Percentiles rank a stretch among this genome's conserved stretches.
These are phyloP conservation scores for Seriola rivoliana DNA, from an alignment of 2,113 vertebrate genomes.

Conservation along the genomic window DNA sequence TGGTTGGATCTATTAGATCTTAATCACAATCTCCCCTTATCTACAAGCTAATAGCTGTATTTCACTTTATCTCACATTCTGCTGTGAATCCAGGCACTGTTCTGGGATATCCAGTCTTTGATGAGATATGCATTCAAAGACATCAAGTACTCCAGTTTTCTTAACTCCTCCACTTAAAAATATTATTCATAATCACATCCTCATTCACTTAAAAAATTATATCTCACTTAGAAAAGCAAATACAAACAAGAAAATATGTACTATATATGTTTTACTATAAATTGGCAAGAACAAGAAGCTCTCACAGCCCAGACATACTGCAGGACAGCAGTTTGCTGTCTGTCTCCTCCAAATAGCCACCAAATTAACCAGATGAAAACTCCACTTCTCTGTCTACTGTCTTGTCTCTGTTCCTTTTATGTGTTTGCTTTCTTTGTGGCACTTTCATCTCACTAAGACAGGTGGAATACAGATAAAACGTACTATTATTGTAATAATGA, in stretches of 20 bases:
- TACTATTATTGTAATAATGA: too few species aligned
- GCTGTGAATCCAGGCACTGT: background rate
- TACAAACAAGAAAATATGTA: background rate
- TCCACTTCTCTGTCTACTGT: background rate
- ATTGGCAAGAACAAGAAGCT: too few species aligned
- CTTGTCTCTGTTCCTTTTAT: background rate
- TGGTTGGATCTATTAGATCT: background rate
- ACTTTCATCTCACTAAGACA: background rate
- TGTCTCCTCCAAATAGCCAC: background rate
- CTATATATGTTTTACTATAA: too few species aligned
- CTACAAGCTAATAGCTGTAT: constrained; percentile 21
- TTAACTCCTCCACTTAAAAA: background rate
- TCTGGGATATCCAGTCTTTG: background rate
- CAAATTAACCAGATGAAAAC: background rate
- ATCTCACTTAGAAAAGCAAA: too few species aligned
- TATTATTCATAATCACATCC: too few species aligned
- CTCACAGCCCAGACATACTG: too few species aligned
- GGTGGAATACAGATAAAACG: background rate
- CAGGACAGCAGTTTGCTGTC: background rate
- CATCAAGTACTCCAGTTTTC: background rate
- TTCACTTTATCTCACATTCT: constrained; percentile 8
- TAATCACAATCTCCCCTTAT: constrained; percentile 34
- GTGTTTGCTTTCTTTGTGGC: background rate
- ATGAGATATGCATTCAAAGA: background rate
- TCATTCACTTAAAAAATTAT: too few species aligned